Percentiles rank a stretch among this genome's conserved stretches.
These are phyloP conservation scores for Centropyge bicolor DNA, from an alignment of 2,797 vertebrate genomes.

Conservation along the genomic window DNA sequence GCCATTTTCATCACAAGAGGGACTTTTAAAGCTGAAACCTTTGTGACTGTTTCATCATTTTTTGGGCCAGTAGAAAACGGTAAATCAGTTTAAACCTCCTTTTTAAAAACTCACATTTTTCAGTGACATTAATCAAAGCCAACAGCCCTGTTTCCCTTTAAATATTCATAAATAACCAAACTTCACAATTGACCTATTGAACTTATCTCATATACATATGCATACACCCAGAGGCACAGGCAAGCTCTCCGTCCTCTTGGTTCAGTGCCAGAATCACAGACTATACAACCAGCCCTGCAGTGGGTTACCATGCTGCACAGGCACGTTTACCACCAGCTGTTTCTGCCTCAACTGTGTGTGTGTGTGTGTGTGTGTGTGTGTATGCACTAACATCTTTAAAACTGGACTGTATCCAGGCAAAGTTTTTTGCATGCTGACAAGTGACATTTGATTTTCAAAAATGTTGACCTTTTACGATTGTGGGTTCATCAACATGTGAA, in stretches of 20 bases:
- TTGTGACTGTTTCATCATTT: neutral
- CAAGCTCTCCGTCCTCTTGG: slow-evolving; percentile 18
- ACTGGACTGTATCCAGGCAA: slow-evolving; percentile 37
- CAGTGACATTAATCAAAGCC: neutral
- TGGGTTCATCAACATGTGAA: slow-evolving; percentile 36
- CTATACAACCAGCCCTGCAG: slow-evolving; percentile 50
- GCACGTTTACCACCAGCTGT: slow-evolving; percentile 49
- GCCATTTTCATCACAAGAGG: neutral
- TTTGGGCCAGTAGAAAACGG: neutral
- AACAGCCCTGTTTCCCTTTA: neutral
- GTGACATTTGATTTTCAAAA: slow-evolving; percentile 69
- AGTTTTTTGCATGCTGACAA: slow-evolving; percentile 37
- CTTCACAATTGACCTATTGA: slow-evolving; percentile 28
- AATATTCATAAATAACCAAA: slow-evolving; percentile 24
- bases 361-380: slow-evolving; percentile 25
- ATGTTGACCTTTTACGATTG: slow-evolving; percentile 46
- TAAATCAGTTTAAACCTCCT: neutral
- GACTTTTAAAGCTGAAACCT: neutral
- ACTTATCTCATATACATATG: slow-evolving; percentile 31
- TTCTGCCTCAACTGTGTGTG: slow-evolving; percentile 14
- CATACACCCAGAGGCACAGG: slow-evolving; percentile 31
- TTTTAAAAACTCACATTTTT: neutral
- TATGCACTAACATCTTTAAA: slow-evolving; percentile 31
- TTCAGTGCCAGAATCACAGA: slow-evolving; percentile 38
- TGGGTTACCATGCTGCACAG: slow-evolving; percentile 54